Percentiles rank a stretch among this genome's conserved stretches.
These are phyloP conservation scores for Dicyrtoma fusca DNA, from an alignment of 2,888 invertebrate genomes.

Conservation along the genomic window DNA sequence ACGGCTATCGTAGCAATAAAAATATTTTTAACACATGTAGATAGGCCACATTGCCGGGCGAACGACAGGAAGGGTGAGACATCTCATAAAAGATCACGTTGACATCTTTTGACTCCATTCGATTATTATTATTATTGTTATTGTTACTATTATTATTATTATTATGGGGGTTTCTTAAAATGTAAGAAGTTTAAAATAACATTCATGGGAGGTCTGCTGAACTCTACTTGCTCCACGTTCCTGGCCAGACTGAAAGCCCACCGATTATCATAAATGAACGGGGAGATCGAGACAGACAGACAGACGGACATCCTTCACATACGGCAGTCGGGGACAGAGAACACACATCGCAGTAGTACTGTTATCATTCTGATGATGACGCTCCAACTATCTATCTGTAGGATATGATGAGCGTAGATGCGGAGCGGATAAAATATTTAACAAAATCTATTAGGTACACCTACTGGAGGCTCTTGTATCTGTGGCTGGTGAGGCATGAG, in stretches of 20 bases:
- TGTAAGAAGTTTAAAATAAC: conserved; percentile 14
- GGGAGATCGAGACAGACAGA: not conserved
- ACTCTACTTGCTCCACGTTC: conserved; percentile 10
- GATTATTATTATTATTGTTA: conserved; percentile 16
- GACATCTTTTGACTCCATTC: conserved; percentile 19
- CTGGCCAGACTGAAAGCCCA: conserved; percentile 9
- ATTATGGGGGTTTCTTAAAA: not conserved
- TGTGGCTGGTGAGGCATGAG: no score
- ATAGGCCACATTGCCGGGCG: no score
- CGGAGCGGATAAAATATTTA: not conserved
- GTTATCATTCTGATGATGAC: conserved; percentile 12
- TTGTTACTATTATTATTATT: no score
- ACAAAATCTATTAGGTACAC: not conserved
- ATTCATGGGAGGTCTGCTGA: conserved; percentile 23
- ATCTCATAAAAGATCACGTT: conserved; percentile 27
- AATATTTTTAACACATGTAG: conserved; percentile 21
- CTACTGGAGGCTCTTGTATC: no score
- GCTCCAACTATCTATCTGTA: no score
- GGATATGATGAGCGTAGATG: conserved; percentile 21
- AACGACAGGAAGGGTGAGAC: not conserved
- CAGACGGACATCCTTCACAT: not conserved
- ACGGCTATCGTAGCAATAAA: conserved; percentile 3
- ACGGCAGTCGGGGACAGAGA: conserved; percentile 16
- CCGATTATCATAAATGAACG: conserved; percentile 26
- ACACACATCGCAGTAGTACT: not conserved